Percentiles rank a stretch among this genome's conserved stretches.
These are phyloP conservation scores for Ptilorrhoa leucosticta DNA, from an alignment of 2,113 vertebrate species.

Conservation along the genomic window DNA sequence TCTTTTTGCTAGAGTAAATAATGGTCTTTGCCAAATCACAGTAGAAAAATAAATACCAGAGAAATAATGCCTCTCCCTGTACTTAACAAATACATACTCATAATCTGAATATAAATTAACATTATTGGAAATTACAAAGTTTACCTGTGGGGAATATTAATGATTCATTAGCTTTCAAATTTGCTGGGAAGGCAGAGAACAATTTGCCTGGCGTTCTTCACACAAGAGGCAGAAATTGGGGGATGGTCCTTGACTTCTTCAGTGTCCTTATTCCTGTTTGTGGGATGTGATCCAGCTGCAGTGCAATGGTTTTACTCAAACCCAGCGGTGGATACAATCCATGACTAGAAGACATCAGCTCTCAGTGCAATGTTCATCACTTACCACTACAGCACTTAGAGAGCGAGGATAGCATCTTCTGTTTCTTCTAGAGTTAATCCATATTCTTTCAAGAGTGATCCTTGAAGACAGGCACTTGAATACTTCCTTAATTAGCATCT, in stretches of 20 bases:
- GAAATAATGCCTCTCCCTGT: background rate
- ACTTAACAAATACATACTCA: conserved; percentile 7
- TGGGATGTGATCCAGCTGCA: background rate
- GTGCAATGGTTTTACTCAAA: background rate
- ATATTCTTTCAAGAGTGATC: background rate
- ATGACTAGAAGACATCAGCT: background rate
- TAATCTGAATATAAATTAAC: background rate
- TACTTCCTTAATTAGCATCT: background rate
- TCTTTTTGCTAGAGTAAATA: background rate
- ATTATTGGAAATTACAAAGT: background rate
- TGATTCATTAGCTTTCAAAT: background rate
- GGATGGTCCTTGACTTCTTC: background rate
- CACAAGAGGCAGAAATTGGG: background rate
- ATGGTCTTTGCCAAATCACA: background rate
- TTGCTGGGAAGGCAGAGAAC: background rate
- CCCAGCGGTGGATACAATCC: fast-evolving
- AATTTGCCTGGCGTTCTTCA: background rate
- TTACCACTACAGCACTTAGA: background rate
- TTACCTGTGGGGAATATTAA: background rate
- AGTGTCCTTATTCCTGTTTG: background rate
- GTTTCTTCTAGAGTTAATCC: background rate
- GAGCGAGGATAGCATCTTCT: background rate
- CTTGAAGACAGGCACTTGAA: background rate
- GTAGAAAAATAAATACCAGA: background rate
- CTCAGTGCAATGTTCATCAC: background rate